A percentile compares a stretch with the other conserved stretches of the same genome.
Conservation (phyloP, 2,113 vertebrate genomes). For the Geococcyx californianus region DNA sequence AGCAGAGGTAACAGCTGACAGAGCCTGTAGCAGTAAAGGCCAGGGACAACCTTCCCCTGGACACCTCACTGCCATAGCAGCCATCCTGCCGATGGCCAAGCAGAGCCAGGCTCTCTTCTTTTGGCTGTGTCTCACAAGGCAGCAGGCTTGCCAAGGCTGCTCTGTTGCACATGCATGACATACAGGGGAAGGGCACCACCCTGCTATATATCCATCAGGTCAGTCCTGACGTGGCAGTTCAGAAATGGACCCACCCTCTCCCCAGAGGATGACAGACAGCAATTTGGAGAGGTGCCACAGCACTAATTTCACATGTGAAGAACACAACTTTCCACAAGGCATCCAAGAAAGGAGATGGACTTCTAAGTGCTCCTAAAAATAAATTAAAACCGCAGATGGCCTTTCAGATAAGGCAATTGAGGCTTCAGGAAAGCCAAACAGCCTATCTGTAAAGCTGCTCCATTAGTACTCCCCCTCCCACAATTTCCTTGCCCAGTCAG, state of each 20-base stretch:
- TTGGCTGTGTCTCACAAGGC: accelerated
- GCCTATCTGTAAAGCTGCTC: not conserved
- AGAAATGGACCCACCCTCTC: slow-evolving; percentile 11
- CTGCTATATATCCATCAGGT: accelerated
- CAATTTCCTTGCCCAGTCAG: not conserved
- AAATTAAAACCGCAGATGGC: slow-evolving; percentile 35
- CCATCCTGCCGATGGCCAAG: not conserved
- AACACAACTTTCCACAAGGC: slow-evolving; percentile 41
- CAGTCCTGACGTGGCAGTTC: not conserved
- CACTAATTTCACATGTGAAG: not conserved
- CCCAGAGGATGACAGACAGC: not conserved
- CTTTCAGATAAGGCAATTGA: slow-evolving; percentile 47
- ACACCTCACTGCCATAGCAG: not conserved
- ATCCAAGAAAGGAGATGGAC: slow-evolving; percentile 57
- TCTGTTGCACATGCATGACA: accelerated
- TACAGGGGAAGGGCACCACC: not conserved
- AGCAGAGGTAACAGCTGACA: not conserved
- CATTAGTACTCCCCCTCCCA: not conserved
- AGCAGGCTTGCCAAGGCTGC: not conserved
- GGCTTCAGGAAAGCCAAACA: slow-evolving; percentile 6
- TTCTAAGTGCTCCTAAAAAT: slow-evolving; percentile 55
- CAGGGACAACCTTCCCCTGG: not conserved
- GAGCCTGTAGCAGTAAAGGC: not conserved
- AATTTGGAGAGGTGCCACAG: slow-evolving; percentile 15
- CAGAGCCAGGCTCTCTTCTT: not conserved